Base-by-base conservation (phyloP, 2,113 vertebrate species). In the Aphyosemion australe region DNA sequence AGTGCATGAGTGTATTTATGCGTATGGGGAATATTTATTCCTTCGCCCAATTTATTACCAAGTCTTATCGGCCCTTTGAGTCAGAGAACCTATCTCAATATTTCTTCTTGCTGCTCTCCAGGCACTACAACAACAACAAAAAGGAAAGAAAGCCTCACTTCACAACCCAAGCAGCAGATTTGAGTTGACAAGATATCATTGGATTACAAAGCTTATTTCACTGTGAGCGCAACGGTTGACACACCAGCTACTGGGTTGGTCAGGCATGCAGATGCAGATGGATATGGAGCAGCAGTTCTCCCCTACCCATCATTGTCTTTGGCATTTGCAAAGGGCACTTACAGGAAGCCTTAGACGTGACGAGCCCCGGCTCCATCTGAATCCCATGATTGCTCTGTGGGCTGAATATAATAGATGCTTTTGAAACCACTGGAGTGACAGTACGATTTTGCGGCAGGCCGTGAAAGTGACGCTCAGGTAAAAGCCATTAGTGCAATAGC, bases 281-380 rank as follows among this genome's bases (percentile, higher is more conserved):
- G 72, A 83, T 70, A 79, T 63, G 65, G 79, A 79, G 70, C 57
- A 6, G 57, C 21, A 2, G 18, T 61, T 80, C 72, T 45, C 51
- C 77, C 61, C 76, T 60, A 60, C 78, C 67, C 80, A 72, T 79
- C 75, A 73, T 60, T 65, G 83, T 87, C 83, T 61, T 79, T 88
- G 87, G 84, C 89, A 88, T 90, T 90, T 89, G 71, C 72, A 89
- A 88, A 87, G 87, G 85, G 79, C 87, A 90, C 80, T 87, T 61
- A 72, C 74, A 77, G 74, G 79, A 80, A 87, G 76, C 70, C 73
- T 69, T 19, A 78, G 79, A 87, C 78, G 75, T 68, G 88, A 84
- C 81, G 54, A 83, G 85, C 76, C 77, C 76, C 13, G 69, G 69
- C 72, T 86, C 86, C 84, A 86, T 88, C 86, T 86, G 82, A 77